A percentile compares a stretch with the other conserved stretches of the same genome.
Conservation (phyloP, 30 jellyfish, hydroid and myxozoan genomes). For the Hydractinia symbiolongicarpus region DNA sequence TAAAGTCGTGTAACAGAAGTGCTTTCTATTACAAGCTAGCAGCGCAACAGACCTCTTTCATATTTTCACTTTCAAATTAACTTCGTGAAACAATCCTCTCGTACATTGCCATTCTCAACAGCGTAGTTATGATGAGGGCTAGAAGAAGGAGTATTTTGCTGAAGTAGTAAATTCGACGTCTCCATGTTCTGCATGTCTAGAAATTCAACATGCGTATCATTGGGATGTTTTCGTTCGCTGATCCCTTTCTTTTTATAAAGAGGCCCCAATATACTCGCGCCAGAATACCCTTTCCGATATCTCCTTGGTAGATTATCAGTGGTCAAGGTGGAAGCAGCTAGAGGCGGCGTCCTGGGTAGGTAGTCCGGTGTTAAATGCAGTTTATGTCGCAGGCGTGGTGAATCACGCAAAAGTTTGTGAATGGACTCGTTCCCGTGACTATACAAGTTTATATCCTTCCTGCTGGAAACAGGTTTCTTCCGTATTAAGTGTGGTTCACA, state of each 20-base stretch:
- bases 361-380: slow-evolving; percentile 9
- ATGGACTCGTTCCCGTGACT: slow-evolving; percentile 4
- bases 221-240: background rate
- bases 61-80: too few species aligned
- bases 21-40: too few species aligned
- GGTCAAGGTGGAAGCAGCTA: background rate
- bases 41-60: too few species aligned
- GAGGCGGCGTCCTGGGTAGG: background rate
- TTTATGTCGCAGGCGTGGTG: slow-evolving; percentile 3
- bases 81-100: too few species aligned
- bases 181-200: background rate
- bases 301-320: background rate
- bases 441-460: background rate
- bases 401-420: slow-evolving; percentile 5
- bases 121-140: too few species aligned
- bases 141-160: too few species aligned
- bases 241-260: background rate
- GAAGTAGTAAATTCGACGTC: background rate
- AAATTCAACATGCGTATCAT: background rate
- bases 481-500: background rate
- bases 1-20: too few species aligned
- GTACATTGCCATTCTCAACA: too few species aligned
- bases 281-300: background rate
- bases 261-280: background rate
- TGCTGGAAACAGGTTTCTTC: background rate